These are phyloP conservation scores for Andrena bucephala DNA, from an alignment of 2,888 invertebrate genomes.

Conservation along the genomic window DNA sequence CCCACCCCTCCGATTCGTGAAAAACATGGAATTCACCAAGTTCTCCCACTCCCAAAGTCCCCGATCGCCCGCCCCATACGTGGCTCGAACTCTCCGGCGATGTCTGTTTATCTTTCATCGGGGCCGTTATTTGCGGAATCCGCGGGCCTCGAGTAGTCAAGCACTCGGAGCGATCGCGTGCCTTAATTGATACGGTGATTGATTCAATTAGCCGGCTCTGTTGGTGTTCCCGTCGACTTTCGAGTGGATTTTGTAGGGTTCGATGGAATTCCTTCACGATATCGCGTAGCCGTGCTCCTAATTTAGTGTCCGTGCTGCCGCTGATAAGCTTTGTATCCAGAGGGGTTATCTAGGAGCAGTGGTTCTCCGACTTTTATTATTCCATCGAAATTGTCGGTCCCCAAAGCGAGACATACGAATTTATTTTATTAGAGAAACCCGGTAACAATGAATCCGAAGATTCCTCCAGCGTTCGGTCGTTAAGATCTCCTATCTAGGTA, in stretches of 20 bases:
- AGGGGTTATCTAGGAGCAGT: not conserved
- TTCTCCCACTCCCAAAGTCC: not conserved
- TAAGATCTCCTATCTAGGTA: conserved; percentile 29
- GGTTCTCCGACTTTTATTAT: not conserved
- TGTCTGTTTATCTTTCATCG: not conserved
- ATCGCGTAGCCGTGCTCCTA: conserved; percentile 6
- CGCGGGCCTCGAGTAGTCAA: not conserved
- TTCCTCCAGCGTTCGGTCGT: conserved; percentile 5
- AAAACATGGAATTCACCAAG: not conserved
- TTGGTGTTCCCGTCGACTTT: not conserved
- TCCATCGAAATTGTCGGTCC: not conserved
- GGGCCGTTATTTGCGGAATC: conserved; percentile 3
- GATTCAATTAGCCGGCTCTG: conserved; percentile 7
- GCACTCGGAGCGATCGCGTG: not conserved
- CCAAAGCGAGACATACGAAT: not conserved
- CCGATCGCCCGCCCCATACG: not conserved
- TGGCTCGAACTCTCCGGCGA: not conserved
- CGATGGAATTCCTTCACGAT: not conserved
- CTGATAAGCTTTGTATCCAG: not conserved
- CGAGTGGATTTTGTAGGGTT: not conserved
- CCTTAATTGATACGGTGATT: conserved; percentile 17
- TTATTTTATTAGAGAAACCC: not conserved
- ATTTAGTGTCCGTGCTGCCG: not conserved
- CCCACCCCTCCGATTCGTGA: not conserved
- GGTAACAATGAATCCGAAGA: not conserved